phyloP scores from a whole-genome alignment of 2,888 invertebrate species.

The Rapana venosa region DNA sequence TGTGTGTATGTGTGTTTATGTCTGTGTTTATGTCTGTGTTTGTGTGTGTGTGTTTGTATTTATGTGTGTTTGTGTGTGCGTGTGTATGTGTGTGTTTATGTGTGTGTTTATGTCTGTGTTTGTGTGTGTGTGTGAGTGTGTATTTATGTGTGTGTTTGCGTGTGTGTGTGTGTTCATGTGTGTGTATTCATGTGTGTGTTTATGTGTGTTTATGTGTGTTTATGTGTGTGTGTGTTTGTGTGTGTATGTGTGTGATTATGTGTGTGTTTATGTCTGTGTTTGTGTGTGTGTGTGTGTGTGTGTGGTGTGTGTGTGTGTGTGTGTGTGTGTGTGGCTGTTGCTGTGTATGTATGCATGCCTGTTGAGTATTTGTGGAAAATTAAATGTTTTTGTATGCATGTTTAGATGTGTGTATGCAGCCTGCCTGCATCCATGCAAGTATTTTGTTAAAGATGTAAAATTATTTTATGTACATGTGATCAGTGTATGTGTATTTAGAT shows the following conservation, averaged over 20 bases:
- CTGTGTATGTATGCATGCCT: background rate
- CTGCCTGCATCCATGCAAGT: no score
- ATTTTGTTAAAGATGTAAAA: no score
- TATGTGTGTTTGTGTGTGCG: background rate
- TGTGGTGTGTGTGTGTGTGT: background rate
- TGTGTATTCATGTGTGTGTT: background rate
- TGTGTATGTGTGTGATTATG: background rate
- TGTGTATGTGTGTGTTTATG: background rate
- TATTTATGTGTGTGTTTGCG: background rate
- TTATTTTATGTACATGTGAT: no score
- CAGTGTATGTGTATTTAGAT: no score
- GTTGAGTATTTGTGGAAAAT: no score
- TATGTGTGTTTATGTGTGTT: no score
- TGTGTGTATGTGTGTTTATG: background rate
- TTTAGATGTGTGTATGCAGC: no score
- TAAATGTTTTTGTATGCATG: no score
- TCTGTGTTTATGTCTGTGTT: background rate
- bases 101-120: background rate
- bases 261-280: no score
- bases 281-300: slow-evolving; percentile 18
- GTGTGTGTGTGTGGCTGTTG: background rate
- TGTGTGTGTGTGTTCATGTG: background rate
- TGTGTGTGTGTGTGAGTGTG: no score
- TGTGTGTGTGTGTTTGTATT: no score
- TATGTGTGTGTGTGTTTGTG: background rate